phyloP scores from a whole-genome alignment of 1,140 invertebrate genomes.

The Drosophila nasuta region DNA sequence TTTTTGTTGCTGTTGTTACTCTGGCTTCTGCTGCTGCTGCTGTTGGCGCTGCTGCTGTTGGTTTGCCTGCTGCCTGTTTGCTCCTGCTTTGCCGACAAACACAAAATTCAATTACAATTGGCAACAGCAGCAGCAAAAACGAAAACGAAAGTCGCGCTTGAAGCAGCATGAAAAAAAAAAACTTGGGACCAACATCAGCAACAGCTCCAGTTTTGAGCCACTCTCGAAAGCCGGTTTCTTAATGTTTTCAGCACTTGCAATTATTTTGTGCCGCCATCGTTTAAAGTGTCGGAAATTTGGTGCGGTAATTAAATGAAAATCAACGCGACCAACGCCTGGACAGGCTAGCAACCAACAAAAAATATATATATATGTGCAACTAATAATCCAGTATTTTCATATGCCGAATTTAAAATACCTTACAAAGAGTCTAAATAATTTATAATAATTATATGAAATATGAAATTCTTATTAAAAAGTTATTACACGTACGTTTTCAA shows the following conservation, averaged over 20 bases:
- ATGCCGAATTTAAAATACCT: constrained; percentile 28
- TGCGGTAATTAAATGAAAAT: constrained; percentile 82
- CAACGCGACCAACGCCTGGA: constrained; percentile 67
- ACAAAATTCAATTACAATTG: constrained; percentile 84
- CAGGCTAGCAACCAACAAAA: constrained; percentile 28
- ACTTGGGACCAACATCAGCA: constrained; percentile 36
- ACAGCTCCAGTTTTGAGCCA: constrained; percentile 40
- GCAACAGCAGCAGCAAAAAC: constrained; percentile 61
- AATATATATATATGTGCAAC: constrained; percentile 8
- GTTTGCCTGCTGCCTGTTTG: constrained; percentile 49
- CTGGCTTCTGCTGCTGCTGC: constrained; percentile 44
- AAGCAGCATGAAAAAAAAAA: constrained; percentile 45
- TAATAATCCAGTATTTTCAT: constrained; percentile 18
- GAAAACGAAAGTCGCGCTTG: constrained; percentile 76
- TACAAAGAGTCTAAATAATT: background rate
- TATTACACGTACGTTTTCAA: no score
- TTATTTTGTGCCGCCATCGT: constrained; percentile 77
- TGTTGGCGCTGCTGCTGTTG: constrained; percentile 38
- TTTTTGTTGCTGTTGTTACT: constrained; percentile 60
- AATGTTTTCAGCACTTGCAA: constrained; percentile 83
- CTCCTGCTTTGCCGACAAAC: constrained; percentile 76
- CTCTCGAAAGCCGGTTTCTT: constrained; percentile 67
- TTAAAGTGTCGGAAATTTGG: constrained; percentile 83
- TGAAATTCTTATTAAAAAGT: background rate
- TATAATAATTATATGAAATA: background rate